Evolutionary conservation across 2,797 vertebrate genomes (phyloP).

Genomic region (Lemur catta): DNA sequence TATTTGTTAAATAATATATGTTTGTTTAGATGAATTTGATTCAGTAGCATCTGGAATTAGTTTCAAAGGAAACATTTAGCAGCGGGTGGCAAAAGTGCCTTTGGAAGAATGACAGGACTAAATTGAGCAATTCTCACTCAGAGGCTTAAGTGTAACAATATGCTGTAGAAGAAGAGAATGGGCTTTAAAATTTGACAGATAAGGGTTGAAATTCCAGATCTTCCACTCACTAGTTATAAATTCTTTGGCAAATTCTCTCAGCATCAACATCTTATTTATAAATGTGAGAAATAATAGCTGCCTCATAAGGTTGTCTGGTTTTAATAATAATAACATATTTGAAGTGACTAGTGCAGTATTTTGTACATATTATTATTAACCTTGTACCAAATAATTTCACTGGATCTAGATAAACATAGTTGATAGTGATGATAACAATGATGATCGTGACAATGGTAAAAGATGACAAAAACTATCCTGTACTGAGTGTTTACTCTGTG

Average conservation of each 20-base stretch:
- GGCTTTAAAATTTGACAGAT: background rate
- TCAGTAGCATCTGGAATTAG: background rate
- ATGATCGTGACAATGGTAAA: background rate
- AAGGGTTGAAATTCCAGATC: background rate
- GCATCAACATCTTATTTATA: background rate
- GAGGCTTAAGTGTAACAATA: background rate
- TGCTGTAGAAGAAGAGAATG: background rate
- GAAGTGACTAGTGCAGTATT: background rate
- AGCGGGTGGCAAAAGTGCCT: background rate
- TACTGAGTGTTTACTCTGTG: background rate
- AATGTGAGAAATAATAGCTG: background rate
- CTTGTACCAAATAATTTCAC: background rate
- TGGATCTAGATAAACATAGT: background rate
- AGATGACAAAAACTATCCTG: background rate
- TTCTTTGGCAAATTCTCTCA: background rate
- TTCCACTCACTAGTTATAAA: background rate
- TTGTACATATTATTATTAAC: background rate
- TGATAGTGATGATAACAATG: background rate
- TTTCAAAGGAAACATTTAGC: background rate
- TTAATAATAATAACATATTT: background rate
- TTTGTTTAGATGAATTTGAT: background rate
- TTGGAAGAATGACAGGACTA: background rate
- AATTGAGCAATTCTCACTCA: background rate
- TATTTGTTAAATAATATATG: background rate
- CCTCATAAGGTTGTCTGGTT: background rate